These are phyloP conservation scores for Cepaea nemoralis DNA, from an alignment of 1,140 invertebrate genomes.

Conservation along the genomic window DNA sequence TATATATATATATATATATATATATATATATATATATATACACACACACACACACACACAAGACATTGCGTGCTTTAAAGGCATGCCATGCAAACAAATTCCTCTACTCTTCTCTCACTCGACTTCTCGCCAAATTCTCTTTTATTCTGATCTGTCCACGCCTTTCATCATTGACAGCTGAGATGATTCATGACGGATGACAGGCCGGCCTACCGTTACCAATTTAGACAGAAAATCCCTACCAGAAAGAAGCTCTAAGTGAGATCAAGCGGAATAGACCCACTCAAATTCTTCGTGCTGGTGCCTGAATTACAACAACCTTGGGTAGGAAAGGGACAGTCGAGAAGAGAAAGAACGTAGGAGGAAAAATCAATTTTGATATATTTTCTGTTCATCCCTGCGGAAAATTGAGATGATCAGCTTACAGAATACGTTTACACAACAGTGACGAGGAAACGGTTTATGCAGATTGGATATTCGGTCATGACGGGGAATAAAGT, in stretches of 20 bases:
- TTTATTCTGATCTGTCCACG: neutral
- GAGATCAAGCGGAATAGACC: neutral
- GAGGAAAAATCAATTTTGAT: slow-evolving; percentile 12
- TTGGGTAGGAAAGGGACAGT: neutral
- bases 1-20: too few species aligned
- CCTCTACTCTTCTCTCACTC: neutral
- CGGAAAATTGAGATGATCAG: slow-evolving; percentile 5
- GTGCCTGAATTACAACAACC: neutral
- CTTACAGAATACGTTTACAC: slow-evolving; percentile 13
- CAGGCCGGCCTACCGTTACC: neutral
- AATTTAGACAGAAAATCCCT: neutral
- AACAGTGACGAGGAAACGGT: neutral
- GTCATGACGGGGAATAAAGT: neutral
- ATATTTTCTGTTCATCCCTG: neutral
- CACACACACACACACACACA: too few species aligned
- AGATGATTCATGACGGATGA: neutral
- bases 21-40: too few species aligned
- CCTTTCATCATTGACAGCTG: neutral
- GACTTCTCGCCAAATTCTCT: neutral
- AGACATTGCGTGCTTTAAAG: too few species aligned
- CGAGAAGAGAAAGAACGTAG: neutral
- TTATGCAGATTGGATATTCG: neutral
- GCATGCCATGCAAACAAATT: too few species aligned
- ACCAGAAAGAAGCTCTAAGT: neutral
- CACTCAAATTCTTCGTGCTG: neutral